Evolutionary conservation across 2,797 vertebrate genomes (phyloP), one percentile per base, ranked within the genome.

Genomic region (Dipus sagitta): DNA sequence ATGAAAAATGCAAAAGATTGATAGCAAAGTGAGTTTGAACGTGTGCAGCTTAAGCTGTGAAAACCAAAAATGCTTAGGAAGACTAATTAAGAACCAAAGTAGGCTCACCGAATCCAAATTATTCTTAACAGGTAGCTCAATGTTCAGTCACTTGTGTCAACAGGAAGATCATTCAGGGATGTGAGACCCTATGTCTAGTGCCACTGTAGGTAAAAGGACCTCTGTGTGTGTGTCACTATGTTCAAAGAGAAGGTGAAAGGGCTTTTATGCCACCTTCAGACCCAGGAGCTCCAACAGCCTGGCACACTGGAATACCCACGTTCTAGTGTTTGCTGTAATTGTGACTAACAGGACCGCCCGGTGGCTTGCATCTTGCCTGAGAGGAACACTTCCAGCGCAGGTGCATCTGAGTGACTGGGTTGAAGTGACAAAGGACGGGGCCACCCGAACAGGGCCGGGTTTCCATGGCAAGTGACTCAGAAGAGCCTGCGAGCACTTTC

Each of bases 281-380:
- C 74, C 90, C 54, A 65, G 20, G n/a, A 21, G 52, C 72, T 34
- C 24, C 75, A 94, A 28, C 32, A 21, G 9, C 17, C 21, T 78
- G 84, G 64, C 15, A 60, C 81, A 24, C 62, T 20, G 58, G 54
- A 92, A 38, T 77, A 34, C n/a, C 20, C 24, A 60, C 52, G 92
- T 94, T 97, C 95, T 97, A 96, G 96, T 47, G 18, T 97, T 97
- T 97, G 96, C 96, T 97, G 97, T 97, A 92, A 70, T 93, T 84
- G 91, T 75, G 88, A 72, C 96, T 95, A 96, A 94, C 97, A 96
- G 97, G 90, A 94, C 32, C 79, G 84, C 71, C 83, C 88, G 1
- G 42, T 93, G 89, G 92, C 95, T 95, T 95, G 82, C 64, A 54
- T 96, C 0, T 58, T 94, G 94, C 96, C 96, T 91, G 89, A 93